Percentiles rank a stretch among this genome's conserved stretches.
Evolutionary conservation across 2,797 vertebrate genomes (phyloP).

Genomic region (Sandelia bainsii): DNA sequence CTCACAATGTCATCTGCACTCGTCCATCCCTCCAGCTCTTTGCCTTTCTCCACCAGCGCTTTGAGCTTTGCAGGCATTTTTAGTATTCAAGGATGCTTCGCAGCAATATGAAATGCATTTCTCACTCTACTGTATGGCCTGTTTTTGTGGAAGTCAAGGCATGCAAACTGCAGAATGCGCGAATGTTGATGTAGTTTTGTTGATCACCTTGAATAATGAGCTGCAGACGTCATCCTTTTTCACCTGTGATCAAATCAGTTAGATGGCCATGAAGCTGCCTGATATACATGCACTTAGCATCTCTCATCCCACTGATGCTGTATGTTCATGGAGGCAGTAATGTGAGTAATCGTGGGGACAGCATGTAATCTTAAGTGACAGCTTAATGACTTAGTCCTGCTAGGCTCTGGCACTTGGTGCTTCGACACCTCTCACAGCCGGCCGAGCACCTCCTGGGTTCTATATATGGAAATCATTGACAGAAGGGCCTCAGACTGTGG

Average conservation of each 20-base stretch:
- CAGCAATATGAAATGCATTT: conserved; percentile 74
- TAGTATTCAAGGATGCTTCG: conserved; percentile 77
- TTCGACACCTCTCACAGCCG: conserved; percentile 67
- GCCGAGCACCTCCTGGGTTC: conserved; percentile 66
- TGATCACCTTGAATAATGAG: conserved; percentile 55
- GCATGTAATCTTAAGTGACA: conserved; percentile 84
- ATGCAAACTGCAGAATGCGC: conserved; percentile 45
- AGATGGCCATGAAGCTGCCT: conserved; percentile 48
- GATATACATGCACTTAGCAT: conserved; percentile 52
- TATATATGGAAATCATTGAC: conserved; percentile 79
- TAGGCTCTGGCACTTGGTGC: conserved; percentile 60
- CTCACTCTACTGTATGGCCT: conserved; percentile 44
- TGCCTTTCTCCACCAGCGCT: conserved; percentile 65
- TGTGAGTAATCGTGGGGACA: conserved; percentile 76
- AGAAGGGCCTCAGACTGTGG: conserved; percentile 63
- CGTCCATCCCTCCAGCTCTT: conserved; percentile 73
- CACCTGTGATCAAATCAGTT: conserved; percentile 66
- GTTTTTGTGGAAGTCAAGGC: conserved; percentile 38
- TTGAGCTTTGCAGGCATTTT: conserved; percentile 76
- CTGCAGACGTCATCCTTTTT: conserved; percentile 48
- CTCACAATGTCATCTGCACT: conserved; percentile 77
- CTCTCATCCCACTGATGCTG: conserved; percentile 59
- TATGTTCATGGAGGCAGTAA: conserved; percentile 74
- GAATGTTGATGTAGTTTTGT: conserved; percentile 36
- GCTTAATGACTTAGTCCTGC: conserved; percentile 80